These are phyloP conservation scores for Cantharis rustica DNA, from an alignment of 2,888 invertebrate genomes.

Conservation along the genomic window DNA sequence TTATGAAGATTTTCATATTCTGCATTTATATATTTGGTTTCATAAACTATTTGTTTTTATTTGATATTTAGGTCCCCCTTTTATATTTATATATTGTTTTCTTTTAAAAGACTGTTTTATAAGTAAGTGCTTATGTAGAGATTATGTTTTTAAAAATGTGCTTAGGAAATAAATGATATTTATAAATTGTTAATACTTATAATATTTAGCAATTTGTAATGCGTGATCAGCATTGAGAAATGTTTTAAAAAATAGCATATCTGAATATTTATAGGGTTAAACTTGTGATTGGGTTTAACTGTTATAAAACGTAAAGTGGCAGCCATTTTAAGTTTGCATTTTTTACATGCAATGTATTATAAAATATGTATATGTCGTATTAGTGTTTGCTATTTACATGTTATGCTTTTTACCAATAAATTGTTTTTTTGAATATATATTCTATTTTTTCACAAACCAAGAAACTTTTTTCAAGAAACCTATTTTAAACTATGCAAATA, in stretches of 20 bases:
- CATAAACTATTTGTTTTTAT: neutral
- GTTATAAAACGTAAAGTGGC: constrained; percentile 11
- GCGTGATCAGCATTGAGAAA: constrained; percentile 13
- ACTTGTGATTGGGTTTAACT: neutral
- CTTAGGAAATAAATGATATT: constrained; percentile 17
- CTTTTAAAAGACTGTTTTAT: constrained; percentile 20
- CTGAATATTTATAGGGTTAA: neutral
- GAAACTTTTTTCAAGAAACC: too few relatives aligned
- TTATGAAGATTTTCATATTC: neutral
- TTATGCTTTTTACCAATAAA: constrained; percentile 28
- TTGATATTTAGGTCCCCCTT: neutral
- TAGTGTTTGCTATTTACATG: constrained; percentile 34
- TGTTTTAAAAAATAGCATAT: constrained; percentile 6
- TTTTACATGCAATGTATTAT: constrained; percentile 21
- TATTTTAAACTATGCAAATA: too few relatives aligned
- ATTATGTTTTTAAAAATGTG: constrained; percentile 9
- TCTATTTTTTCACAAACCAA: neutral
- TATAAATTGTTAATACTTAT: constrained; percentile 23
- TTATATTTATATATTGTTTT: constrained; percentile 4
- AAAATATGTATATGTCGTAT: constrained; percentile 35
- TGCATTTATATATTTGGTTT: neutral
- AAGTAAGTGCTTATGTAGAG: constrained; percentile 9
- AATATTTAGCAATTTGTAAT: constrained; percentile 12
- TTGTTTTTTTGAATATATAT: constrained; percentile 2
- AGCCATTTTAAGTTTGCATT: constrained; percentile 13